Base-by-base conservation (phyloP, 2,797 vertebrate species). In the Spinibarbus caldwelli region DNA sequence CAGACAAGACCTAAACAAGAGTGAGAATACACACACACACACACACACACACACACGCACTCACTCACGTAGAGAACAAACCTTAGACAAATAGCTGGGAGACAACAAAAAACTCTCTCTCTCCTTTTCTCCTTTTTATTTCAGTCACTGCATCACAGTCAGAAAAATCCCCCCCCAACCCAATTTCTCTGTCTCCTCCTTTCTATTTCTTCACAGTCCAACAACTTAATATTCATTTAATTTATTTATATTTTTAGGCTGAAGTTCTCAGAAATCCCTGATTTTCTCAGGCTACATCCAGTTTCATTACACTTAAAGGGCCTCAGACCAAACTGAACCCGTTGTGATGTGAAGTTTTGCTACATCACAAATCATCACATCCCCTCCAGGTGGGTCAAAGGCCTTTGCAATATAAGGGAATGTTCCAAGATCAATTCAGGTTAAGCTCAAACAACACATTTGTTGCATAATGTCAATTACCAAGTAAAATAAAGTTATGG, bases 71-170 rank as follows among this genome's bases (percentile, higher is more conserved):
- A 21, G 8, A 54, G 14, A 57, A 54, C 15, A 84, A 62, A 68
- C 47, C 17, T 31, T 71, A 72, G 38, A 83, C 54, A 76, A 66
- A 47, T 49, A 66, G 29, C 45, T 26, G 23, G 23, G 29, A 83
- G 54, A 76, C 23, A 14, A 76, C 10, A 49, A 38, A 36, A 82
- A 38, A 71, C 9, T 70, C 6, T 54, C 11, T 10, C 17, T 45
- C 36, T 34, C 12, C 6, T 29, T 45, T 73, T 41, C 66, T 36
- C n/a, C 0, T n/a, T 23, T 72, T 64, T 72, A 21, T 75, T 47
- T 17, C 6, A 75, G 31, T 71, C 71, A 76, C 41, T 82, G 70
- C 80, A 76, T 83, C 57, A 66, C 21, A 76, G 41, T 64, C 80
- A 8, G 15, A 71, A 71, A 59, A n/a, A 36, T 62, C 80, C 34